These are phyloP conservation scores for Tragulus kanchil DNA, from an alignment of 2,113 vertebrate genomes.

Conservation along the genomic window DNA sequence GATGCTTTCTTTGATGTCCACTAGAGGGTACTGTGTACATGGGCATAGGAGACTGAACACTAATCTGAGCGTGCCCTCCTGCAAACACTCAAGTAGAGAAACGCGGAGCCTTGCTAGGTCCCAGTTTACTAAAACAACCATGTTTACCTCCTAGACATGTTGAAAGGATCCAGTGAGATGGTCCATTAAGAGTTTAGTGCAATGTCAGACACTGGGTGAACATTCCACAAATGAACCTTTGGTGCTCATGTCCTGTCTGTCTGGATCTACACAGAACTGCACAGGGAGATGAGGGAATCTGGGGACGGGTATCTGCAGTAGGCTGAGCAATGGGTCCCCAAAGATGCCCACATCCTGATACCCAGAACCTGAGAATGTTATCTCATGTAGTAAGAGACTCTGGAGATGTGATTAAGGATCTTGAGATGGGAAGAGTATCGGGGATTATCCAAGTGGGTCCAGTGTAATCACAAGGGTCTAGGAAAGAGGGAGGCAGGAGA, in stretches of 20 bases:
- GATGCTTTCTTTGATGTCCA: slow-evolving; percentile 49
- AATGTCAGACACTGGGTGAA: neutral
- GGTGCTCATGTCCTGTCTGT: neutral
- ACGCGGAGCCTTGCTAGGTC: neutral
- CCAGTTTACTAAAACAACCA: neutral
- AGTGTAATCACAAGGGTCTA: neutral
- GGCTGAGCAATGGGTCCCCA: neutral
- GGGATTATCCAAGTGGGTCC: neutral
- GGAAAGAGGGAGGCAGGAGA: neutral
- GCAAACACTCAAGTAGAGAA: too few relatives aligned
- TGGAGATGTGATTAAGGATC: neutral
- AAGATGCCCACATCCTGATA: neutral
- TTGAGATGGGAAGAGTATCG: neutral
- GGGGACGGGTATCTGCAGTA: neutral
- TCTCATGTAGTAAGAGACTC: neutral
- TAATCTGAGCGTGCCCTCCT: too few relatives aligned
- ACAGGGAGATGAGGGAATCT: neutral
- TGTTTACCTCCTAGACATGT: neutral
- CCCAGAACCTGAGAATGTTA: neutral
- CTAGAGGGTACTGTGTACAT: slow-evolving; percentile 77
- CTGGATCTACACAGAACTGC: neutral
- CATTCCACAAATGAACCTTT: neutral
- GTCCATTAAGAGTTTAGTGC: neutral
- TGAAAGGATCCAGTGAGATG: neutral
- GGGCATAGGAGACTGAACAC: neutral